Evolutionary conservation across 2,797 vertebrate species (phyloP).

Genomic region (Epinephelus malabaricus): DNA sequence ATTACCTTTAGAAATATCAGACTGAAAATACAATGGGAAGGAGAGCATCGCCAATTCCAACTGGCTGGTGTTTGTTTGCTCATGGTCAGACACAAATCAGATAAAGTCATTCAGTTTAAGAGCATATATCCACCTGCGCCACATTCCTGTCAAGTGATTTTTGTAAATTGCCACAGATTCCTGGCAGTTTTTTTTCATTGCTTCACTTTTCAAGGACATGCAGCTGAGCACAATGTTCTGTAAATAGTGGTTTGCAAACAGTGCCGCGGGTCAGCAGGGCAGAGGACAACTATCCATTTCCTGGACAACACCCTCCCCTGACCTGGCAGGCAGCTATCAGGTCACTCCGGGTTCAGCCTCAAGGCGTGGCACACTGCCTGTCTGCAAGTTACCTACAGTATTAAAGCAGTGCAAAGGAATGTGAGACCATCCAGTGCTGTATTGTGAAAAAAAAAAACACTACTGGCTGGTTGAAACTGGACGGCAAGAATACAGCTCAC

Average conservation of each 20-base stretch:
- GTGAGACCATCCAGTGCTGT: conserved; percentile 14
- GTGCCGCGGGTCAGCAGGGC: conserved; percentile 59
- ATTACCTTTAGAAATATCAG: neutral
- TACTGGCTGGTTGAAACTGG: conserved; percentile 2
- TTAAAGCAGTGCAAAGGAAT: conserved; percentile 48
- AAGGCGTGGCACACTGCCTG: conserved; percentile 45
- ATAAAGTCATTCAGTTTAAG: no score
- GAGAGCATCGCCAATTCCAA: no score
- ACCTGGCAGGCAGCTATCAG: conserved; percentile 68
- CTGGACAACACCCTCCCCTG: conserved; percentile 54
- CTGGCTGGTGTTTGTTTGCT: no score
- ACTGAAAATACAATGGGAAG: no score
- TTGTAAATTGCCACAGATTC: conserved; percentile 43
- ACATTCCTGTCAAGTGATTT: conserved; percentile 14
- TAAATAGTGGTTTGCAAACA: conserved; percentile 70
- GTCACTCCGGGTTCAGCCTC: conserved; percentile 74
- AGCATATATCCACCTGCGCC: conserved; percentile 13
- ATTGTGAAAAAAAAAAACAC: neutral
- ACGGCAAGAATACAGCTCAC: neutral
- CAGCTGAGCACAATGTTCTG: conserved; percentile 51
- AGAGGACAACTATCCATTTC: conserved; percentile 72
- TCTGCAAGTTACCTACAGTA: conserved; percentile 44
- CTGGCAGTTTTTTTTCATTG: conserved; percentile 33
- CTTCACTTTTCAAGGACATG: conserved; percentile 55
- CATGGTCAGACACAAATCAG: no score